Conservation (phyloP, 1,140 invertebrate genomes). For the Neodiprion pinetum region DNA sequence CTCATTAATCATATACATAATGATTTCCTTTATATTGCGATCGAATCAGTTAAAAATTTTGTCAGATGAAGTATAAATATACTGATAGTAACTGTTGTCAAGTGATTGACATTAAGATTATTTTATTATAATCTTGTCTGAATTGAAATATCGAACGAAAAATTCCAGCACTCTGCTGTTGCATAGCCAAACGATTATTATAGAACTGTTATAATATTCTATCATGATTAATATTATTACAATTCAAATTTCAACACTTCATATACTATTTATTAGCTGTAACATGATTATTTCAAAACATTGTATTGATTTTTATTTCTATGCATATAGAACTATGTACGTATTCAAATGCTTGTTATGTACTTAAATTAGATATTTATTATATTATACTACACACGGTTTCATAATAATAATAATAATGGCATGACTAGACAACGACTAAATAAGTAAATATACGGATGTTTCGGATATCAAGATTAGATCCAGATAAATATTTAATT, state of each 20-base stretch:
- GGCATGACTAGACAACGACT: conserved; percentile 5
- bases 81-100: background rate
- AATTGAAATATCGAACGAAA: background rate
- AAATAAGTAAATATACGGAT: background rate
- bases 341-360: no score
- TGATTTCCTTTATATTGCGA: no score
- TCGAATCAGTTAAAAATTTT: background rate
- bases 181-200: background rate
- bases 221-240: background rate
- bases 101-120: background rate
- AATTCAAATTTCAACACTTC: conserved; percentile 6
- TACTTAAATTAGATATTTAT: background rate
- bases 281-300: conserved; percentile 3
- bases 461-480: background rate
- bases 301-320: background rate
- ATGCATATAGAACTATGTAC: background rate
- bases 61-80: no score
- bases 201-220: background rate
- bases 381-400: background rate
- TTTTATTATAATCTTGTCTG: background rate
- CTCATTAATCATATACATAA: no score
- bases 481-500: background rate
- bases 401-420: background rate
- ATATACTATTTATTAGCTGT: conserved; percentile 2
- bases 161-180: no score